Evolutionary conservation across 2,797 vertebrate species (phyloP), one percentile per base, ranked within the genome.

Genomic region (Gadopsis marmoratus): DNA sequence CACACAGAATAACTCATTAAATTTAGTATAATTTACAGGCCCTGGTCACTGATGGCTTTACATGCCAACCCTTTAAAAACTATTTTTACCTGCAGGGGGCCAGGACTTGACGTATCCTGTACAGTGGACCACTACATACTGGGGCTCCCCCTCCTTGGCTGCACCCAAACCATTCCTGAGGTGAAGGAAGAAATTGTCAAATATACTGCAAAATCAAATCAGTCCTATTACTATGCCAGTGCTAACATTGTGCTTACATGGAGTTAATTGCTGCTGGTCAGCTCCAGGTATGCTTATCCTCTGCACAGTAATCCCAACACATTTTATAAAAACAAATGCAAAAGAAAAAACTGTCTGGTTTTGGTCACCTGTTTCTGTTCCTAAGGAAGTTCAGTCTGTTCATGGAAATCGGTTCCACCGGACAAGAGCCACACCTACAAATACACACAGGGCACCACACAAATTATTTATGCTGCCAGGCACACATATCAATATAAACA

Each of bases 41-140:
- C 39, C 1, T 37, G 1, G 9, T 1, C 4, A 55, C 2, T 13
- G 11, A n/a, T 23, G 17, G 9, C 7, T 59, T 2, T 59, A 11
- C 26, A 54, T 41, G 16, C 12, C 3, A 71, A 63, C 6, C 21
- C 4, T 17, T 4, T 33, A 1, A 59, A 11, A 71, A 50, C 3
- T 14, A 5, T 12, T 61, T 85, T 85, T 93, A 99, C 98, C 98
- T 95, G 97, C 96, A 1, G 97, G 98, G 0, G 98, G 98, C 98
- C 98, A 99, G 56, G 98, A 98, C 79, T 98, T 98, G 67, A 99
- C 98, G 90, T 98, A 99, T 3, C 98, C 98, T 0, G 98, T 99
- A 93, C 98, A 99, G 91, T 99, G 98, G 76, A 99, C 97, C 43
- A 99, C 98, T 0, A 97, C 97, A 11, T 96, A 99, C 89, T 97